Base-by-base conservation (phyloP, 1,140 invertebrate genomes). In the Drosophila orosa region DNA sequence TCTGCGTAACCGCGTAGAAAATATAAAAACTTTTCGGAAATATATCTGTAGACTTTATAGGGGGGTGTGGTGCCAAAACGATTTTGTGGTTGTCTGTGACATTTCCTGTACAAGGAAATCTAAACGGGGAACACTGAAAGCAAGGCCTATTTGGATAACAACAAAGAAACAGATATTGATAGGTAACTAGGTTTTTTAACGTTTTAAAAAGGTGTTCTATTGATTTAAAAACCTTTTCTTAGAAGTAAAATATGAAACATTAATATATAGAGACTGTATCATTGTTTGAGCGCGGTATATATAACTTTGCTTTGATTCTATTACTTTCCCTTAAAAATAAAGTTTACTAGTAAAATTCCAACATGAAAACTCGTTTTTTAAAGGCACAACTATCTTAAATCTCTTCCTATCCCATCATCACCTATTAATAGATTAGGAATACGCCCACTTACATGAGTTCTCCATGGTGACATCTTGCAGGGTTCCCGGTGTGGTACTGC, bases 391-490 rank as follows among this genome's bases (percentile, higher is more conserved):
- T 1, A 9, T 52, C 6, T 52, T 15, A 1, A 27, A 19, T 31
- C 0, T 22, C 9, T 19, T 33, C 7, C 3, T 3, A 33, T 1
- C 13, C 12, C 10, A 19, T 52, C 48, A 52, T 22, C 17, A 3
- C 7, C 29, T 33, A 52, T 22, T 10, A 52, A 52, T 22, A 52
- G 4, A 4, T 22, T 10, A 35, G 19, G 4, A 13, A 22, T 29
- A 24, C 24, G 9, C 19, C 7, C 17, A 84, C 86, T 92, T 71
- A 92, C 87, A 85, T 78, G 81, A 79, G 65, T 89, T 91, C 76
- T 94, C 93, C 79, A 94, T 82, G 42, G 93, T 94, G 29, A 93
- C 91, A 91, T 94, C 93, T 80, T 93, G 92, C 59, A 94, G 73
- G 59, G 92, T 92, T 66, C 93, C 93, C 17, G 93, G 93, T 80